Evolutionary conservation across 2,888 invertebrate genomes (phyloP).

Genomic region (Drosophila mercatorum): DNA sequence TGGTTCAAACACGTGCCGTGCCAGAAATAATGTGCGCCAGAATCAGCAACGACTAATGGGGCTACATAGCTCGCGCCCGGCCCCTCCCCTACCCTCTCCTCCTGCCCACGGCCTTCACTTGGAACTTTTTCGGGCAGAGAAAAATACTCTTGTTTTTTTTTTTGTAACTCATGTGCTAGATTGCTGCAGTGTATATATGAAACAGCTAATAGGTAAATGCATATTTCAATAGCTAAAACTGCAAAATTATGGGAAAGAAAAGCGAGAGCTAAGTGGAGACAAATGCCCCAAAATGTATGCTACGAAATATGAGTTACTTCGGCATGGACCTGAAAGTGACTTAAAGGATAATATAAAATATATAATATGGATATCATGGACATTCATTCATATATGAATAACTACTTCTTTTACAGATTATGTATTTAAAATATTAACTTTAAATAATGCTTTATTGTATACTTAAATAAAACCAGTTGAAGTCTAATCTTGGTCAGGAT

Average conservation of each 20-base stretch:
- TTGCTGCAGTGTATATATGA: background rate
- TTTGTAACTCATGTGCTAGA: slow-evolving; percentile 8
- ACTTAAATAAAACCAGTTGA: too few species aligned
- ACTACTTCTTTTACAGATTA: too few species aligned
- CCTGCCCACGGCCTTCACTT: background rate
- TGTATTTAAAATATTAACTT: too few species aligned
- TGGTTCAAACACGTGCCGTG: slow-evolving; percentile 78
- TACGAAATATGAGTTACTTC: background rate
- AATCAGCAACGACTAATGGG: slow-evolving; percentile 70
- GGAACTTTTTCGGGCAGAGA: slow-evolving; percentile 19
- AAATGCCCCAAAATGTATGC: background rate
- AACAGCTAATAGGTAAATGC: slow-evolving; percentile 2
- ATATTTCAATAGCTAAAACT: slow-evolving; percentile 8
- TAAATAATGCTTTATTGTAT: too few species aligned
- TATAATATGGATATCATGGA: too few species aligned
- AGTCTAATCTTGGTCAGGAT: too few species aligned
- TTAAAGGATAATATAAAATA: background rate
- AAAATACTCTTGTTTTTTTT: slow-evolving; percentile 7
- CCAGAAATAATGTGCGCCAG: slow-evolving; percentile 70
- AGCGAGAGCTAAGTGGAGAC: background rate
- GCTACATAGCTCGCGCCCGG: slow-evolving; percentile 40
- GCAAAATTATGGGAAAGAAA: background rate
- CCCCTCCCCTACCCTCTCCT: background rate
- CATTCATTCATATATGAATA: too few species aligned
- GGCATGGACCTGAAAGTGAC: background rate